Percentiles rank a stretch among this genome's conserved stretches.
phyloP scores from a whole-genome alignment of 2,113 vertebrate genomes.

The Orientallactaga bullata region DNA sequence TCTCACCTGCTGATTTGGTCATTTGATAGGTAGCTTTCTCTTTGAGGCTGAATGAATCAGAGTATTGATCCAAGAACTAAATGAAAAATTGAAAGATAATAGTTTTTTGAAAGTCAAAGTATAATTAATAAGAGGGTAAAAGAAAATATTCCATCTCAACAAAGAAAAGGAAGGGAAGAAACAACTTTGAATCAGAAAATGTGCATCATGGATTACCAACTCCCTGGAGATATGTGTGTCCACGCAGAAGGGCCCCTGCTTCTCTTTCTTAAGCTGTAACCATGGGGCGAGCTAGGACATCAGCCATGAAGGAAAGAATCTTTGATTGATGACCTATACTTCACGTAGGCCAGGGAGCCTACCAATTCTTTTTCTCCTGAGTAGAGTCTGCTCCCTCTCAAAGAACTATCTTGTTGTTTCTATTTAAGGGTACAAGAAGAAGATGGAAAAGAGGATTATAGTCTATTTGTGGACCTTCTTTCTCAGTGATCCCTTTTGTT shows the following conservation, averaged over 20 bases:
- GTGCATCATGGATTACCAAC: neutral
- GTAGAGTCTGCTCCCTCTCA: constrained; percentile 9
- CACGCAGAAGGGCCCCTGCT: neutral
- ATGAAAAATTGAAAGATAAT: constrained; percentile 5
- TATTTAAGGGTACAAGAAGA: constrained; percentile 63
- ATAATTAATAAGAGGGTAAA: neutral
- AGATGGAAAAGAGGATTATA: constrained; percentile 72
- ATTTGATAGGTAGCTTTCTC: neutral
- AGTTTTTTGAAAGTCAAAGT: neutral
- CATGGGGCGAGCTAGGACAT: neutral
- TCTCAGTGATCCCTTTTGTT: constrained; percentile 64
- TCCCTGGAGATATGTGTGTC: neutral
- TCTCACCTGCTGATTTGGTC: neutral
- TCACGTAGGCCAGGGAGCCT: neutral
- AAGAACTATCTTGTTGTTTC: constrained; percentile 71
- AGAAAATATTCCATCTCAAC: neutral
- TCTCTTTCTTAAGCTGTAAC: neutral
- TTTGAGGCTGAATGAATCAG: neutral
- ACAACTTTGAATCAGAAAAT: neutral
- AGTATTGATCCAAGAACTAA: constrained; percentile 15
- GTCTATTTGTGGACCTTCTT: constrained; percentile 72
- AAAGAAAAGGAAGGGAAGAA: neutral
- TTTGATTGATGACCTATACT: neutral
- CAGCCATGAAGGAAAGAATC: neutral
- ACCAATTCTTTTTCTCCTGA: constrained; percentile 6